Evolutionary conservation across 1,140 invertebrate genomes (phyloP).

Genomic region (Drosophila pachea): DNA sequence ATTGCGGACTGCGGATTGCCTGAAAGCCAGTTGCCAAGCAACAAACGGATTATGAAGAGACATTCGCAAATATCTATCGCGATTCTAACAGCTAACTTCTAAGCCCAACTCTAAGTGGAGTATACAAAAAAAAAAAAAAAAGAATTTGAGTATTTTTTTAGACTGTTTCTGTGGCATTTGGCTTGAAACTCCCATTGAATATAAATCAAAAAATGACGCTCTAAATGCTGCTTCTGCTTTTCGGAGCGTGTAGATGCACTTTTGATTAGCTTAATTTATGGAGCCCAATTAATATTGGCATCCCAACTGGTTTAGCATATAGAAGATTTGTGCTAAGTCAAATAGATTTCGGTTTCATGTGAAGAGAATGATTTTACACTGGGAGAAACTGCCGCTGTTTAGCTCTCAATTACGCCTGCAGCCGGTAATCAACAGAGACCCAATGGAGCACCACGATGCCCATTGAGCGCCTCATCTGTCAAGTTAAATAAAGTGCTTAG

Average conservation of each 20-base stretch:
- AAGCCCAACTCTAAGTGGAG: neutral
- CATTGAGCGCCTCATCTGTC: constrained; percentile 1
- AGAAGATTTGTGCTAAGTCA: too few species aligned
- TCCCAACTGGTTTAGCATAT: too few species aligned
- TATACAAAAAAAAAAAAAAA: too few species aligned
- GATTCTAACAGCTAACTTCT: neutral
- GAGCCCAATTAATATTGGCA: neutral
- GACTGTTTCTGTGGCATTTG: neutral
- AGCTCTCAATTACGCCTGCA: too few species aligned
- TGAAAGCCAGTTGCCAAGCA: constrained; percentile 5
- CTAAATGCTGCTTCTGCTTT: neutral
- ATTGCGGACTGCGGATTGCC: neutral
- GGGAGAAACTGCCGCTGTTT: too few species aligned
- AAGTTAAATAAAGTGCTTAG: constrained; percentile 64
- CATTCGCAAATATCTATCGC: neutral
- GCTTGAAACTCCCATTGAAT: neutral
- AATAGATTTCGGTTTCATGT: too few species aligned
- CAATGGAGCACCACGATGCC: too few species aligned
- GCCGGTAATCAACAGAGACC: too few species aligned
- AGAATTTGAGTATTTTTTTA: neutral
- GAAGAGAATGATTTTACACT: too few species aligned
- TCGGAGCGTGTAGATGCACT: neutral
- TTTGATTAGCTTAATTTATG: neutral
- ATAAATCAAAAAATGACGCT: neutral
- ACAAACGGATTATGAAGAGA: constrained; percentile 17